Conservation (phyloP, 2,888 invertebrate species). For the Cheilosia urbana region DNA sequence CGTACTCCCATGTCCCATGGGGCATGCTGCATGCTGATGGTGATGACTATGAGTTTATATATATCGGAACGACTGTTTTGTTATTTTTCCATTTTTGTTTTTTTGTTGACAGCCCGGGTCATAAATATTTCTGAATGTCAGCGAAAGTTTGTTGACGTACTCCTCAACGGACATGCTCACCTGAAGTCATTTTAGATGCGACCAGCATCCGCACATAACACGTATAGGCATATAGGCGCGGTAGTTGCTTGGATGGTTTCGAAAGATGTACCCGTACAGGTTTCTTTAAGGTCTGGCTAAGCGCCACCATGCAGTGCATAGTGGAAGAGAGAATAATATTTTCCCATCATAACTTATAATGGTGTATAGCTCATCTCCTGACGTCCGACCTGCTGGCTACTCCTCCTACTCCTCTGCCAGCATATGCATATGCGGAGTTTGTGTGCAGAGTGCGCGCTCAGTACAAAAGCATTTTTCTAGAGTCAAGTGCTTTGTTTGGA, state of each 20-base stretch:
- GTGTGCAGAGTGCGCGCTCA: slow-evolving; percentile 42
- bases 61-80: slow-evolving; percentile 21
- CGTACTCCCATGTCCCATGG: not conserved
- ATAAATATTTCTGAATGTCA: slow-evolving; percentile 58
- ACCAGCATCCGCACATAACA: not conserved
- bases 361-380: slow-evolving; percentile 5
- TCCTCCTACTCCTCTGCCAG: not conserved
- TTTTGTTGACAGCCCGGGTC: slow-evolving; percentile 55
- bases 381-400: not conserved
- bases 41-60: not conserved
- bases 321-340: slow-evolving; percentile 35
- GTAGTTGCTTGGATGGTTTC: slow-evolving; percentile 22
- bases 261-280: slow-evolving; percentile 59
- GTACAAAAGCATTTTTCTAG: slow-evolving; percentile 71
- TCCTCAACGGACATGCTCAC: slow-evolving; percentile 49
- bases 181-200: slow-evolving; percentile 54
- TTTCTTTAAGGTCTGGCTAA: slow-evolving; percentile 55
- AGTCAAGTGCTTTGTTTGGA: slow-evolving; percentile 71
- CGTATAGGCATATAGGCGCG: not conserved
- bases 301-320: slow-evolving; percentile 50
- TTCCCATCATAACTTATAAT: slow-evolving; percentile 60
- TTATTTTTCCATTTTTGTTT: not conserved
- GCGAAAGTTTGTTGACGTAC: slow-evolving; percentile 71
- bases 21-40: not conserved
- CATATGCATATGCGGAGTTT: not conserved